Percentiles rank a stretch among this genome's conserved stretches.
Conservation (phyloP, 2,113 vertebrate species). For the Cryptomyrus ogoouensis region DNA sequence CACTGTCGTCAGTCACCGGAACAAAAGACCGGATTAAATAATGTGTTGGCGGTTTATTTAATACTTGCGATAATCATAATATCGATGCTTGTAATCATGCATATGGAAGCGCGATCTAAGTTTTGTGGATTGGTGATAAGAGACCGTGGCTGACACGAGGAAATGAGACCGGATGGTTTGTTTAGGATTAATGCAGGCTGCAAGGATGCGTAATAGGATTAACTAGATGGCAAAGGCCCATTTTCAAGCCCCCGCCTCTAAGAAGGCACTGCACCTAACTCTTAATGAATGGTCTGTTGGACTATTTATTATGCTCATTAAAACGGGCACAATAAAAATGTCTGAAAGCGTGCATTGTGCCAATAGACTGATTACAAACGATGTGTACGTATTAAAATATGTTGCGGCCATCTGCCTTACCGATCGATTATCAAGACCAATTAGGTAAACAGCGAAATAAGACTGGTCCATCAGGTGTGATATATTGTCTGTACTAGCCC, state of each 20-base stretch:
- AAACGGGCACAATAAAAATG: background rate
- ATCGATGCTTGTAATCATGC: slow-evolving; percentile 18
- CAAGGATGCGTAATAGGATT: slow-evolving; percentile 53
- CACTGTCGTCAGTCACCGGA: background rate
- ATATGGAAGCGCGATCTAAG: background rate
- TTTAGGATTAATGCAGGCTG: slow-evolving; percentile 48
- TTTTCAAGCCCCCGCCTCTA: slow-evolving; percentile 13
- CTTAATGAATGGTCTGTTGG: slow-evolving; percentile 3
- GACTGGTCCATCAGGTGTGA: slow-evolving; percentile 18
- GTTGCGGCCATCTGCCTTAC: slow-evolving; percentile 15
- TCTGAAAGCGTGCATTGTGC: background rate
- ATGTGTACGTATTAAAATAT: slow-evolving; percentile 15
- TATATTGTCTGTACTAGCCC: slow-evolving; percentile 19
- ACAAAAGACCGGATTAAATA: slow-evolving; percentile 15
- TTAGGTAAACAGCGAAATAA: slow-evolving; percentile 26
- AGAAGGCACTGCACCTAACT: slow-evolving; percentile 11
- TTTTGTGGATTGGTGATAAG: slow-evolving; percentile 29
- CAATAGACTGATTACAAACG: background rate
- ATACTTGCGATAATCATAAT: background rate
- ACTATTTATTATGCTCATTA: slow-evolving; percentile 12
- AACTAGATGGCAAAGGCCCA: slow-evolving; percentile 37
- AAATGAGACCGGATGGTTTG: slow-evolving; percentile 38
- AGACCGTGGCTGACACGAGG: slow-evolving; percentile 40
- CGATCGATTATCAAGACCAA: slow-evolving; percentile 38
- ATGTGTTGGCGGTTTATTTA: slow-evolving; percentile 1